phyloP scores from a whole-genome alignment of 2,797 vertebrate species.

The Artibeus jamaicensis region DNA sequence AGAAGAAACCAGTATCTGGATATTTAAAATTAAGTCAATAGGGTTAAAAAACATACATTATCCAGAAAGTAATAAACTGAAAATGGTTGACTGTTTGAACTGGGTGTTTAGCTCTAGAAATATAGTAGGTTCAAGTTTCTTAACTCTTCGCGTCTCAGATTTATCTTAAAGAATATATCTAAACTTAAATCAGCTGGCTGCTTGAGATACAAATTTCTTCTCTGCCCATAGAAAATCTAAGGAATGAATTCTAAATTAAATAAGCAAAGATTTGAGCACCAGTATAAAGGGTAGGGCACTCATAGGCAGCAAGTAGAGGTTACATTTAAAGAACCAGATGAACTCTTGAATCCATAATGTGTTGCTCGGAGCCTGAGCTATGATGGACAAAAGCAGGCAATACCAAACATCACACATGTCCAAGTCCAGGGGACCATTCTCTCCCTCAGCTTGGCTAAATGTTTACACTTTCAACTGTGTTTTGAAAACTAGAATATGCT shows the following conservation, averaged over 20 bases:
- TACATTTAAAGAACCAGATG: constrained; percentile 59
- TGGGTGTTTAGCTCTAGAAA: constrained; percentile 46
- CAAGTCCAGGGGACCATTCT: constrained; percentile 58
- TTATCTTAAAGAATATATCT: constrained; percentile 59
- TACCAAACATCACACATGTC: constrained; percentile 39
- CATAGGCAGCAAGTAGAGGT: constrained; percentile 62
- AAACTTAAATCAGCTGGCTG: constrained; percentile 35
- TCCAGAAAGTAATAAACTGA: constrained; percentile 56
- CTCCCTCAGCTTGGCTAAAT: constrained; percentile 70
- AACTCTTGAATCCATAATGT: constrained; percentile 48
- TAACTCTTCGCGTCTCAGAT: constrained; percentile 31
- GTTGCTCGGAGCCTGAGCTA: constrained; percentile 35
- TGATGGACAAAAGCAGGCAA: constrained; percentile 48
- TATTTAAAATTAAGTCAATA: constrained; percentile 54
- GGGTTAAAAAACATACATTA: constrained; percentile 44
- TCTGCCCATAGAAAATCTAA: constrained; percentile 50
- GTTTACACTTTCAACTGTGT: constrained; percentile 65
- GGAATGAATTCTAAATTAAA: constrained; percentile 57
- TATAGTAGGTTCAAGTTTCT: constrained; percentile 30
- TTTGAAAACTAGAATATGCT: constrained; percentile 69
- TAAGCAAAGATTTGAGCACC: constrained; percentile 62
- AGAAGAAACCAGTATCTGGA: constrained; percentile 50
- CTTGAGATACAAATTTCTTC: constrained; percentile 46
- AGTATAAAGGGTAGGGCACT: constrained; percentile 49
- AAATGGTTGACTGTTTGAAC: constrained; percentile 47